Evolutionary conservation across 2,797 vertebrate species (phyloP), one percentile per base, ranked within the genome.

Genomic region (Oophaga sylvatica): DNA sequence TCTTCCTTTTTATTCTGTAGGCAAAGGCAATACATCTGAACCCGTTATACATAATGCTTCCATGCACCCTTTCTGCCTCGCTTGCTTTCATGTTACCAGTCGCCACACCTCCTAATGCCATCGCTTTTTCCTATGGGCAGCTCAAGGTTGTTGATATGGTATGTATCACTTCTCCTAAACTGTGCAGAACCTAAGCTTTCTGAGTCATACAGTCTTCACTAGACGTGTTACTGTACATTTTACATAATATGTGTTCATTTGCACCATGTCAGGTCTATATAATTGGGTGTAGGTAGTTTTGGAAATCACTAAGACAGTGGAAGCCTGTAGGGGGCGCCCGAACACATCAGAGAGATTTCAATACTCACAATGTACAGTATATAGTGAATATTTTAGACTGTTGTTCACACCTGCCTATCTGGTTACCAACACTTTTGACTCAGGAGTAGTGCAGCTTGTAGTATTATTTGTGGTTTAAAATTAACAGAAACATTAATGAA

Each of bases 11-110:
- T 83, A 84, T 31, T 56, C 19, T 56, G 3, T 62, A 99, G 98
- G 94, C 97, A 31, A 90, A 92, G 81, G 93, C 94, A 0, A 98
- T 99, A 76, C 90, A 94, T 86, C 75, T 99, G n/a, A 95, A 99
- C 81, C 98, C 98, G 0, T 95, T 99, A 75, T 99, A 98, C 0
- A 91, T 98, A 88, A 95, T 96, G 95, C 91, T 96, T n/a, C 97
- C 98, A 81, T 97, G 97, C 90, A 98, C 97, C 0, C 90, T 99
- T 60, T 87, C 96, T 0, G 91, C 97, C 48, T 98, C 97, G 0
- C 70, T 99, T 92, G 98, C 98, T 1, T 99, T 99, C 94, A 99
- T 99, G 97, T 94, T 99, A 22, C 98, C 98, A 0, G 98, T 99
- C 85, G 98, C 97, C 78, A 99, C 97, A 17, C 97, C 98, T 0